Percentiles rank a stretch among this genome's conserved stretches.
These are phyloP conservation scores for Spilarctia lutea DNA, from an alignment of 2,888 invertebrate species.

Conservation along the genomic window DNA sequence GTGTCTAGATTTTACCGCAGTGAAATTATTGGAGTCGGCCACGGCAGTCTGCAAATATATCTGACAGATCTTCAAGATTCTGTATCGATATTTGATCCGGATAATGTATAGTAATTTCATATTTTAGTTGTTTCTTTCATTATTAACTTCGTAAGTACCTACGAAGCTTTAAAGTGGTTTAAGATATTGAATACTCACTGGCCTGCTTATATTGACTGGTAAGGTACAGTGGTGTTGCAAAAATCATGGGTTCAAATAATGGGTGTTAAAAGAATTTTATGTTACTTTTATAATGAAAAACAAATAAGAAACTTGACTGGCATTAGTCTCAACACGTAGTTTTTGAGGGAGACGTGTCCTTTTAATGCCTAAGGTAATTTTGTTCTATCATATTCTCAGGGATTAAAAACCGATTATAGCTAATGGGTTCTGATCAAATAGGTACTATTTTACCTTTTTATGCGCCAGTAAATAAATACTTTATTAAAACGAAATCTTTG, in stretches of 20 bases:
- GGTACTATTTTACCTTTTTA: neutral
- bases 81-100: neutral
- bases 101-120: neutral
- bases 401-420: neutral
- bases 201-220: neutral
- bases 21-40: neutral
- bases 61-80: neutral
- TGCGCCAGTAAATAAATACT: neutral
- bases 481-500: conserved; percentile 21
- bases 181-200: neutral
- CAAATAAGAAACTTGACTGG: too few species aligned
- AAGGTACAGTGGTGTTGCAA: neutral
- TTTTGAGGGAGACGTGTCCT: neutral
- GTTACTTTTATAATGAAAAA: too few species aligned
- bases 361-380: neutral
- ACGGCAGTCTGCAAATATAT: neutral
- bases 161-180: neutral
- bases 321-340: too few species aligned
- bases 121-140: neutral
- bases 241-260: too few species aligned
- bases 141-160: neutral
- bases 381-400: neutral
- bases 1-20: conserved; percentile 4
- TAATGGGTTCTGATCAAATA: neutral
- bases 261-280: too few species aligned